These are phyloP conservation scores for Tringa solitaria DNA, from an alignment of 2,113 vertebrate genomes.

Conservation along the genomic window DNA sequence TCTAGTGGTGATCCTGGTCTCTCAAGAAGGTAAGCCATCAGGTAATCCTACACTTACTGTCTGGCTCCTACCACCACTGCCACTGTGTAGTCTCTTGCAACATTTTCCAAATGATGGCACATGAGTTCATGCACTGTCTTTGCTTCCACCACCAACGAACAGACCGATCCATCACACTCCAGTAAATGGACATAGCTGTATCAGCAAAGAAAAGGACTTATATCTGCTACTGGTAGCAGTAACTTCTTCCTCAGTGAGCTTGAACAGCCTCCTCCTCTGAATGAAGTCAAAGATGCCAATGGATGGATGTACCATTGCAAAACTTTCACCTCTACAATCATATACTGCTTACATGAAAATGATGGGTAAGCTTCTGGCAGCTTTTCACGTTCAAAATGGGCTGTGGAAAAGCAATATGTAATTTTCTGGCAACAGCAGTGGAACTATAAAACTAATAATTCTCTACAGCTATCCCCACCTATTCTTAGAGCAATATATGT, in stretches of 20 bases:
- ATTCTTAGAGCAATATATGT: background rate
- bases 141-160: background rate
- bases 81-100: background rate
- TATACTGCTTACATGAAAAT: background rate
- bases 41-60: background rate
- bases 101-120: background rate
- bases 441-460: background rate
- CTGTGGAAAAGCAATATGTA: background rate
- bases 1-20: background rate
- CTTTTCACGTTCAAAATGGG: background rate
- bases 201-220: background rate
- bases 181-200: background rate
- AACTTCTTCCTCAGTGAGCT: background rate
- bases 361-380: background rate
- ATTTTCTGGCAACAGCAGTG: background rate
- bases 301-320: background rate
- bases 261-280: background rate
- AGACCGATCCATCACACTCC: background rate
- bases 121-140: background rate
- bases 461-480: constrained; percentile 9
- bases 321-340: background rate
- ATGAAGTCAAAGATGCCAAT: background rate
- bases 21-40: background rate
- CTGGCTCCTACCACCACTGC: background rate
- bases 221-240: background rate